Conservation (phyloP, 1,140 invertebrate genomes). For the Colletes gigas region DNA sequence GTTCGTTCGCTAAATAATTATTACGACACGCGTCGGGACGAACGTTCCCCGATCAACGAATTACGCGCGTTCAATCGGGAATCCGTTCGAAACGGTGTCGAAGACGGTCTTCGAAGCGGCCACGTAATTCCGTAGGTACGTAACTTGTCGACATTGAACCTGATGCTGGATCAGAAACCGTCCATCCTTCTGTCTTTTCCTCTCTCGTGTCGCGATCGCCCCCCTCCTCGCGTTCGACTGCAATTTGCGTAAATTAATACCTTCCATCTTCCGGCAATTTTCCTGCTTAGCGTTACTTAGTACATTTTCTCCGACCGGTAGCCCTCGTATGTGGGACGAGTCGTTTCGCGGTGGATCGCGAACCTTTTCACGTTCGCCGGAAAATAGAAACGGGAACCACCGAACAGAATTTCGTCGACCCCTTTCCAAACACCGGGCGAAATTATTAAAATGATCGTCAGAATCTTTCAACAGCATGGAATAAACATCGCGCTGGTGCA, state of each 20-base stretch:
- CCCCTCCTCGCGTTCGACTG: neutral
- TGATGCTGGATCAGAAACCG: neutral
- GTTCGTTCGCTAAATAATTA: neutral
- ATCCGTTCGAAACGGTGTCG: constrained; percentile 5
- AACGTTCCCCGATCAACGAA: too few species aligned
- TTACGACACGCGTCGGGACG: too few species aligned
- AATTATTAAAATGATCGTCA: too few species aligned
- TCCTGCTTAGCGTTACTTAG: constrained; percentile 49
- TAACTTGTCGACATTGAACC: constrained; percentile 51
- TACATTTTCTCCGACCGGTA: constrained; percentile 26
- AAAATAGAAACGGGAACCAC: neutral
- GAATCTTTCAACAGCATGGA: too few species aligned
- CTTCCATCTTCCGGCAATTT: constrained; percentile 26
- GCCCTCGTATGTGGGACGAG: neutral
- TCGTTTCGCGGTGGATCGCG: neutral
- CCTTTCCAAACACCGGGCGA: too few species aligned
- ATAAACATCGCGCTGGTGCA: too few species aligned
- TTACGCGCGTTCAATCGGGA: too few species aligned
- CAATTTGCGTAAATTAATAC: constrained; percentile 60
- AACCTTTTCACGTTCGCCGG: neutral
- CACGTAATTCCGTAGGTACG: constrained; percentile 41
- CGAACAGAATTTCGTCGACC: neutral
- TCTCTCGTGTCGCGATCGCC: neutral
- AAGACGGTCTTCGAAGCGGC: neutral
- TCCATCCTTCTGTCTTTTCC: constrained; percentile 17